Evolutionary conservation across 2,797 vertebrate genomes (phyloP), one percentile per base, ranked within the genome.

Genomic region (Meriones psammophilus): DNA sequence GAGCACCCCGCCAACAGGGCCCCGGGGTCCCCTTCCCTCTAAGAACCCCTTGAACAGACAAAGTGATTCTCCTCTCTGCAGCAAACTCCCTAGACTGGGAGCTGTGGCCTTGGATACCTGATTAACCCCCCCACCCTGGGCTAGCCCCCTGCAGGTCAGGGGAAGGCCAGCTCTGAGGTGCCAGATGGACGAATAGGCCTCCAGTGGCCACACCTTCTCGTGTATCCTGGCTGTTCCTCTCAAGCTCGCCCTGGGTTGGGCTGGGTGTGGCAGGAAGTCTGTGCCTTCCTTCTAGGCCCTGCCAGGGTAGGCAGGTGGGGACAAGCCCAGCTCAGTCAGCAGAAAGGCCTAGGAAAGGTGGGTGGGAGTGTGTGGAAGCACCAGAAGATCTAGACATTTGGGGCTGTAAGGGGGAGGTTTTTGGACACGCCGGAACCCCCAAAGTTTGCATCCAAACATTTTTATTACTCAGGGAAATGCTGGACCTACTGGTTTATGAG

Each of bases 281-380:
- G n/a, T 88, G 69, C 68, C 42, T 92, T 62, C 60, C 94, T 92
- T 78, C 69, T 78, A 88, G 85, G 58, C 14, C 5, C 33, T 78
- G 87, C 81, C 24, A 69, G 69, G 1, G 10, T 22, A 56, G 97
- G 80, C 96, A 95, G 96, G 96, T 93, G 20, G 50, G 83, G 93
- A 94, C 97, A 97, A 94, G 95, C 92, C 86, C 10, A 0, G 33
- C 60, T n/a, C 85, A 85, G 88, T 92, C 87, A 5, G 77, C 80
- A 79, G 58, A 36, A 91, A 94, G 50, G 30, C 46, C 90, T n/a
- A 14, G 0, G 64, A 56, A 87, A 86, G 42, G 50, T 14, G n/a
- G 58, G 76, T 22, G 36, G 56, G 9, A 50, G 46, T 64, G 30
- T 68, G 26, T 22, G 50, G 78, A 50, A 80, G 30, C 50, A 42